phyloP scores from a whole-genome alignment of 2,888 invertebrate species.

The Amitus sp. region DNA sequence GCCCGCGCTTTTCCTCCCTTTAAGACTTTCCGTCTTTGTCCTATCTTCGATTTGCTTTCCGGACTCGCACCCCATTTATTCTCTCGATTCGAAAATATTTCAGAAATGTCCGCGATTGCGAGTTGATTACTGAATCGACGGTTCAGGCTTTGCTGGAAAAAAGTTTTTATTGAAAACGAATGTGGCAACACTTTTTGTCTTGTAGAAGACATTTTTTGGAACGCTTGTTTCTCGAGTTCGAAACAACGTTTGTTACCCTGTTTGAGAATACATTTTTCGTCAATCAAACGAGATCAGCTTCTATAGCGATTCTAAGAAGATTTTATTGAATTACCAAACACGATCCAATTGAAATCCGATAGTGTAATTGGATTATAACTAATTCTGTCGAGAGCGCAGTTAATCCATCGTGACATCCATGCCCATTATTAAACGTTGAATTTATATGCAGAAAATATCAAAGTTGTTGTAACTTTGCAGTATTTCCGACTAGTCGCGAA shows the following conservation, averaged over 20 bases:
- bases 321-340: not conserved
- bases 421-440: too few relatives aligned
- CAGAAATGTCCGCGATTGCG: too few relatives aligned
- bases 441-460: too few relatives aligned
- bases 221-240: not conserved
- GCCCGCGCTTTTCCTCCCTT: not conserved
- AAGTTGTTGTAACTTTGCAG: too few relatives aligned
- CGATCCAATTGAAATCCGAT: not conserved
- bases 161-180: not conserved
- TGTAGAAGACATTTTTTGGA: too few relatives aligned
- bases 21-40: not conserved
- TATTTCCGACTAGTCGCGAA: too few relatives aligned
- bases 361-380: not conserved
- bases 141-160: not conserved
- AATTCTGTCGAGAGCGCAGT: too few relatives aligned
- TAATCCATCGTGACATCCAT: not conserved
- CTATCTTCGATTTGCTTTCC: not conserved
- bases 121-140: not conserved
- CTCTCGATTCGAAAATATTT: too few relatives aligned
- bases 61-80: not conserved
- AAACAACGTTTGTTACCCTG: not conserved
- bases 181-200: not conserved
- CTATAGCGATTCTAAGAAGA: too few relatives aligned
- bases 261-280: too few relatives aligned
- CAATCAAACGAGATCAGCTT: too few relatives aligned